Evolutionary conservation across 64 coral and sea anemone genomes (phyloP), one percentile per base, ranked within the genome.

Genomic region (Pocillopora verrucosa): DNA sequence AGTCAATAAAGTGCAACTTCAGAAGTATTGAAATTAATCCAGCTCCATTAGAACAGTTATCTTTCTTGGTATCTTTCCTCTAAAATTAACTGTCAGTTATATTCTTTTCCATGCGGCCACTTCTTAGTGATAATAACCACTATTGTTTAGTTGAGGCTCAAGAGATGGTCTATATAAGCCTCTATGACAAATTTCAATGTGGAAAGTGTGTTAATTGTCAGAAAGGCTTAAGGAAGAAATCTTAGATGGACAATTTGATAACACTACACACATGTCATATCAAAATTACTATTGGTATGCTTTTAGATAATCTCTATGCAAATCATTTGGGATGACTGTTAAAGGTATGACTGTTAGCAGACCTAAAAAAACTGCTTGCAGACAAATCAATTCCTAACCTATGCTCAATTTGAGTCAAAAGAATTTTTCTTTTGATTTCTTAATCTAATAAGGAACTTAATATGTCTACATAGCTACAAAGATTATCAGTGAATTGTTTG

Each of bases 391-490:
- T 37, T 36, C 9, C 30, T 22, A 57, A 22, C 10, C 36, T 13
- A 13, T 14, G 34, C 38, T 85, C 0, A 51, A 56, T 85, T 68
- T 85, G 69, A 12, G 36, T 72, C 20, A 6, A 72, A 85, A 68
- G 82, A 85, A 85, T 85, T 85, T 38, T 61, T 83, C 38, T 13
- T 34, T 45, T 84, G 69, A 6, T 25, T 20, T 70, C 36, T 14
- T 72, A 72, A 85, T 85, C 38, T 85, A 85, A 85, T 72, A 72
- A 72, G 82, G 11, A 85, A 85, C 82, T 85, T 85, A 73, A 85
- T 85, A 72, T 67, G 34, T 72, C 82, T 58, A 41, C 82, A 85
- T 85, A 85, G 37, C 72, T 85, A 26, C 15, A 72, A 26, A 85
- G 82, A 85, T 85, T 85, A 85, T 72, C 65, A 85, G 82, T 70